A percentile compares a stretch with the other conserved stretches of the same genome.
These are phyloP conservation scores for Ptilorrhoa leucosticta DNA, from an alignment of 2,113 vertebrate species.

Conservation along the genomic window DNA sequence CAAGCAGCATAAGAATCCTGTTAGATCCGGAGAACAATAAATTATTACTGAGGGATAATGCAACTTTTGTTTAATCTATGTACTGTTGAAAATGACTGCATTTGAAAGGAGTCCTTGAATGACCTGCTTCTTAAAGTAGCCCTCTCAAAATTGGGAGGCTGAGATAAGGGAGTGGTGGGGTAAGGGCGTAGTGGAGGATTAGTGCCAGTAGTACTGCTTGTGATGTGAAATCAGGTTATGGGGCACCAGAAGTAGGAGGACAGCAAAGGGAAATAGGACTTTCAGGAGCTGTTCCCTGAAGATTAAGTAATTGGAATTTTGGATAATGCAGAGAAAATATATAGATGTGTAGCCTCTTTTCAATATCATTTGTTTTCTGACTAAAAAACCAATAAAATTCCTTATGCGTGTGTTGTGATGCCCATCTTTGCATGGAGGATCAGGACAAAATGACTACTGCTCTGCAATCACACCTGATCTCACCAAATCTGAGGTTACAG, in stretches of 20 bases:
- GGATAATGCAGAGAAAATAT: not conserved
- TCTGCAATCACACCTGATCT: not conserved
- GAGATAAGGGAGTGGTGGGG: not conserved
- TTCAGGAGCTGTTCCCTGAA: not conserved
- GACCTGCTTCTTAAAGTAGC: not conserved
- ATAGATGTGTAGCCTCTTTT: not conserved
- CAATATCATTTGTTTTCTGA: not conserved
- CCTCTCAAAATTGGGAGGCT: not conserved
- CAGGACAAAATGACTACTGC: not conserved
- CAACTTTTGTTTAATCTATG: not conserved
- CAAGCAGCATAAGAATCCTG: not conserved
- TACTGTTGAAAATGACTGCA: not conserved
- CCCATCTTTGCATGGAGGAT: not conserved
- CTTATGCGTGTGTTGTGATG: rapidly evolving
- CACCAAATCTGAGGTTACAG: not conserved
- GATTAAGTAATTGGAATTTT: not conserved
- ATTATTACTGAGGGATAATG: not conserved
- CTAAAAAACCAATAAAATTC: not conserved
- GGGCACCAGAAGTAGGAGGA: not conserved
- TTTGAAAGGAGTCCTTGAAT: not conserved
- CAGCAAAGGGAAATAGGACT: not conserved
- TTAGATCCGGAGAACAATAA: not conserved
- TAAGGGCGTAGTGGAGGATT: rapidly evolving
- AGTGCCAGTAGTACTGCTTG: not conserved
- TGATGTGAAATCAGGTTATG: not conserved